Base-by-base conservation (phyloP, 2,797 vertebrate genomes). In the Macropodus opercularis region DNA sequence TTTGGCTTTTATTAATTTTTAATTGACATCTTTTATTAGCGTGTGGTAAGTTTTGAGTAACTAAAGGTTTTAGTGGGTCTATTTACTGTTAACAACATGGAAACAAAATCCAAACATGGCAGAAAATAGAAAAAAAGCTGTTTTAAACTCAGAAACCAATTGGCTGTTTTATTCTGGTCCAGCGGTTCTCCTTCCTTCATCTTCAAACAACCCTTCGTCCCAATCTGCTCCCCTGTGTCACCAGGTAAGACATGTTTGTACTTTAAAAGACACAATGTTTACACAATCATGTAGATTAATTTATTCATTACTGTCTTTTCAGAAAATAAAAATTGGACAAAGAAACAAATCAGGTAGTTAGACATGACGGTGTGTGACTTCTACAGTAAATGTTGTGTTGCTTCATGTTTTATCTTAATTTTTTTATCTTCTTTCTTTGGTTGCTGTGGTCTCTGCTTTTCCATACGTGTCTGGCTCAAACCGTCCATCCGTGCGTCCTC, bases 281-380 rank as follows among this genome's bases (percentile, higher is more conserved):
- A 7, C 31, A 26, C n/a, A 43, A 13, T 56, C n/a, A 15, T 2
- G 39, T 5, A 46, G n/a, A 57, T 22, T 52, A 35, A 23, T 41
- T 44, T 18, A 7, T 18, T 38, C 57, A 15, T 48, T 41, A n/a
- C 15, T 67, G 31, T 75, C 34, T 35, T 79, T 79, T 74, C 91
- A 92, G 95, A 96, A 60, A 92, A 92, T 63, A 94, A 92, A 70
- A 85, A 85, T 26, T 97, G 95, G 96, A 92, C 90, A 58, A 95
- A 93, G 87, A 95, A 95, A 43, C 94, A 94, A 61, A 91, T 95
- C 77, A 94, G 95, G 96, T 97, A 85, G 23, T 58, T 56, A 3
- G 6, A 35, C 2, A 21, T 17, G 36, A 47, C 21, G 15, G 40
- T 2, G 11, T 79, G 51, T 32, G 17, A 22, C 62, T 51, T 72